phyloP scores from a whole-genome alignment of 2,113 vertebrate genomes.

The Pachycephala philippinensis region DNA sequence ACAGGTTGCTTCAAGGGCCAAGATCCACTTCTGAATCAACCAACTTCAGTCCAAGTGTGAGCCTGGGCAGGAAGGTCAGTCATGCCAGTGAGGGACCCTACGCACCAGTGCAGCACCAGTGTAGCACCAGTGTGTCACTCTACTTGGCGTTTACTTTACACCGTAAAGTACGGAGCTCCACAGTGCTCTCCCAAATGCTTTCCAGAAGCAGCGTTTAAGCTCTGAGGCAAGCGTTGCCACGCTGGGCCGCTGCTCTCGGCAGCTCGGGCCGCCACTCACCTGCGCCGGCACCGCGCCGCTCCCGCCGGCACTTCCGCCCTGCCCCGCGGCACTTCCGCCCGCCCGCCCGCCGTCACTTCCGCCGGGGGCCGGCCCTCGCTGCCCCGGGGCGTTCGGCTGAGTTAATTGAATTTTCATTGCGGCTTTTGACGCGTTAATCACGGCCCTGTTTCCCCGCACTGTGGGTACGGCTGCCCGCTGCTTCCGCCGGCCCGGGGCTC shows the following conservation, averaged over 20 bases:
- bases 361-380: background rate
- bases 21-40: background rate
- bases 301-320: background rate
- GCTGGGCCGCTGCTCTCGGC: background rate
- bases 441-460: too few species aligned
- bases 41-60: background rate
- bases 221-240: background rate
- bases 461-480: background rate
- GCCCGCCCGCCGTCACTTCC: background rate
- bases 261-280: background rate
- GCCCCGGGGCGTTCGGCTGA: fast-evolving
- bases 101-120: background rate
- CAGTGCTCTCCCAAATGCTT: background rate
- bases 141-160: background rate
- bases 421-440: too few species aligned
- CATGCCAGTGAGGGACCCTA: background rate
- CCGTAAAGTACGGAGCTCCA: background rate
- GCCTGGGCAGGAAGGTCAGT: background rate
- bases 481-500: background rate
- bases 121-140: background rate
- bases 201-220: background rate
- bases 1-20: background rate
- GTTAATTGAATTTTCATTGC: fast-evolving
- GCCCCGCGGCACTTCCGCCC: background rate
- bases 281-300: background rate